These are phyloP conservation scores for Anolis carolinensis DNA, from an alignment of 2,113 vertebrate species.

Conservation along the genomic window DNA sequence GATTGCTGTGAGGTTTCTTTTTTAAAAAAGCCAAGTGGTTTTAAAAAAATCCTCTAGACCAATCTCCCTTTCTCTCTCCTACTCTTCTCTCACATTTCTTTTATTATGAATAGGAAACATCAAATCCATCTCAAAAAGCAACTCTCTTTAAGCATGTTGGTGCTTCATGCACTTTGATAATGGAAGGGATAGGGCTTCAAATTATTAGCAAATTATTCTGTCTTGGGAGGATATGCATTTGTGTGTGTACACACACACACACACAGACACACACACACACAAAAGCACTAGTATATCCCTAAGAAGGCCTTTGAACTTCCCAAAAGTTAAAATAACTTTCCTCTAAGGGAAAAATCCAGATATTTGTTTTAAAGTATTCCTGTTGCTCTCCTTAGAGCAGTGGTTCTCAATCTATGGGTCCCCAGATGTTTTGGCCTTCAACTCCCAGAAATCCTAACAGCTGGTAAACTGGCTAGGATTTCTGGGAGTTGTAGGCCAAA, in stretches of 20 bases:
- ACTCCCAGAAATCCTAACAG: too few species aligned
- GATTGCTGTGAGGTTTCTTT: neutral
- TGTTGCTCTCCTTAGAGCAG: neutral
- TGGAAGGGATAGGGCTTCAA: neutral
- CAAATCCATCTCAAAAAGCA: neutral
- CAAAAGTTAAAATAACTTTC: neutral
- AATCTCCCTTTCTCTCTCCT: conserved; percentile 17
- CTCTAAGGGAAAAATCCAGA: neutral
- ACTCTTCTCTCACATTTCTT: neutral
- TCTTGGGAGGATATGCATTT: neutral
- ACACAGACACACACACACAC: too few species aligned
- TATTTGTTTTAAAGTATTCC: neutral
- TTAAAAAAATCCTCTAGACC: conserved; percentile 49
- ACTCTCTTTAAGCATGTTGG: conserved; percentile 12
- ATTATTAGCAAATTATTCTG: neutral
- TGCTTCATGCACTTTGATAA: neutral
- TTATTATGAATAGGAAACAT: conserved; percentile 4
- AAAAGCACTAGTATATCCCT: neutral
- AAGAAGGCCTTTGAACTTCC: too few species aligned
- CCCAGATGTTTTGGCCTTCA: too few species aligned
- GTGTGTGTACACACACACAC: neutral
- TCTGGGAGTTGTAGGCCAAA: too few species aligned
- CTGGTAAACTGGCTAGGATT: too few species aligned
- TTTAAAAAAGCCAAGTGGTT: conserved; percentile 27
- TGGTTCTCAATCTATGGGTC: too few species aligned